Percentiles rank a stretch among this genome's conserved stretches.
Conservation (phyloP, 1,140 invertebrate species). For the Saccostrea cuccullata region DNA sequence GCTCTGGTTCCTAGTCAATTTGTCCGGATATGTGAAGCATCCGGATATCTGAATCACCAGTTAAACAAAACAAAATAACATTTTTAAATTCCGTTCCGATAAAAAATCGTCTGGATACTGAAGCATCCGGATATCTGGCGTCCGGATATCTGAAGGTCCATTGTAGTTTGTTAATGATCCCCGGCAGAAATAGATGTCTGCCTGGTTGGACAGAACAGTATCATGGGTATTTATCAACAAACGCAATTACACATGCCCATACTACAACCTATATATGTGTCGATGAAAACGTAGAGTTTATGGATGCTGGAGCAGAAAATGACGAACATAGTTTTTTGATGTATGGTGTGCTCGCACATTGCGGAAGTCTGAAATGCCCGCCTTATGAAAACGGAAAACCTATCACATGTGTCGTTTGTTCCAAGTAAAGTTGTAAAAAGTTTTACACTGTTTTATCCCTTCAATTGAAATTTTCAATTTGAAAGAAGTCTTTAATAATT, state of each 20-base stretch:
- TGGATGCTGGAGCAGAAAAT: background rate
- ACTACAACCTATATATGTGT: background rate
- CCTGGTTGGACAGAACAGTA: background rate
- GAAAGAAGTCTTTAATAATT: no score
- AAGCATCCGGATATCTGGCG: no score
- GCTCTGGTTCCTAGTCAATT: no score
- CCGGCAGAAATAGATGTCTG: background rate
- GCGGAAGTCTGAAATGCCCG: background rate
- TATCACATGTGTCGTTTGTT: background rate
- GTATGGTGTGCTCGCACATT: background rate
- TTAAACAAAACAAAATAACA: no score
- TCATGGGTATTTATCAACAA: background rate
- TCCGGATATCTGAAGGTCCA: no score
- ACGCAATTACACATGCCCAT: background rate
- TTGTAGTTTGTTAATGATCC: background rate
- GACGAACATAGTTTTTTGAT: background rate
- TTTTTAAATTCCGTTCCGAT: no score
- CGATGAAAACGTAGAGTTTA: background rate
- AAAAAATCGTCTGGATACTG: no score
- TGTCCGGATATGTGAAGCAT: no score
- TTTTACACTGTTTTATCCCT: no score
- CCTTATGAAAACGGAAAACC: background rate
- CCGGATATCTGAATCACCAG: no score
- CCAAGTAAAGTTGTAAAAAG: no score
- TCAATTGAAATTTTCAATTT: no score